Percentiles rank a stretch among this genome's conserved stretches.
Conservation (phyloP, 1,140 invertebrate species). For the Samia ricini region DNA sequence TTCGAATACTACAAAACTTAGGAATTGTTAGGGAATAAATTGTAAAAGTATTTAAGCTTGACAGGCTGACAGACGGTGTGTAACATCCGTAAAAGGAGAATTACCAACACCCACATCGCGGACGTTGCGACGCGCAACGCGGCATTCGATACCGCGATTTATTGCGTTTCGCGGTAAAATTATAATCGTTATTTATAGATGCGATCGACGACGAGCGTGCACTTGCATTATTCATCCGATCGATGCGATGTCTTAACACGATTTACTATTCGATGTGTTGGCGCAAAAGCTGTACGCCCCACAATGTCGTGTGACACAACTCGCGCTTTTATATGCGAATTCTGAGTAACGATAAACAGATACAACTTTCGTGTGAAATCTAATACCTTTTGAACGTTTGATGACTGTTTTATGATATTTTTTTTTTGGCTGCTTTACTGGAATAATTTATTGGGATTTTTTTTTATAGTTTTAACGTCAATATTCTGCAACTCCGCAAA, state of each 20-base stretch:
- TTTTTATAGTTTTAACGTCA: background rate
- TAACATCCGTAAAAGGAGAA: conserved; percentile 4
- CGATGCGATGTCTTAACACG: conserved; percentile 32
- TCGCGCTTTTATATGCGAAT: background rate
- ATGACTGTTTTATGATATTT: background rate
- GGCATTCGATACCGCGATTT: conserved; percentile 21
- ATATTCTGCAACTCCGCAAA: background rate
- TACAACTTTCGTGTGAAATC: conserved; percentile 4
- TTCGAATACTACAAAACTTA: too few relatives aligned
- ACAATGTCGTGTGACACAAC: background rate
- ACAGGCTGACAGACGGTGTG: background rate
- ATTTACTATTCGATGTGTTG: conserved; percentile 8
- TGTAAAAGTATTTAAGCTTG: background rate
- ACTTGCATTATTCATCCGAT: conserved; percentile 53
- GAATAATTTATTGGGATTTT: background rate
- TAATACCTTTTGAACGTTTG: background rate
- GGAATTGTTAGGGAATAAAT: background rate
- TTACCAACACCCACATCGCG: conserved; percentile 7
- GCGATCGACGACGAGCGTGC: conserved; percentile 29
- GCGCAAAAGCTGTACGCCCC: background rate
- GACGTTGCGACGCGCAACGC: background rate
- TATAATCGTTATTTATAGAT: conserved; percentile 62
- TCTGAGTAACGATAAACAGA: background rate
- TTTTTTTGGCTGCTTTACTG: background rate
- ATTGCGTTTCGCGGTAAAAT: conserved; percentile 46